Base-by-base conservation (phyloP, 2,113 vertebrate species). In the Grammomys dolichurus region DNA sequence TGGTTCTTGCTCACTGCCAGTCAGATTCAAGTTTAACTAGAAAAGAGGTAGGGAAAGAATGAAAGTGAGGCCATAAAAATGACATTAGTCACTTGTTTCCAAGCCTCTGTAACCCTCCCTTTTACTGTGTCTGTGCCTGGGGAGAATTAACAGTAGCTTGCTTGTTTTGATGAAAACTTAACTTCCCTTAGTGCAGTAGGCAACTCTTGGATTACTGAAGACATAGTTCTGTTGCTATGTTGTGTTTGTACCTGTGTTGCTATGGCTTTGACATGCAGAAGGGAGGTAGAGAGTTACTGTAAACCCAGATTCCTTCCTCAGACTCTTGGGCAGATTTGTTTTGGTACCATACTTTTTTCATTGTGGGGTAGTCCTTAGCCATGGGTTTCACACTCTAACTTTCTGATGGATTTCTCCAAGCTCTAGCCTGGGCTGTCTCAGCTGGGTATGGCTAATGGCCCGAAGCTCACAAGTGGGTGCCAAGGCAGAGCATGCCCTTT, bases 121-220 rank as follows among this genome's bases (percentile, higher is more conserved):
- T 26, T 40, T 36, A 40, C 36, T 4, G 11, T 14, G 20, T 58
- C 54, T 81, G 10, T n/a, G 33, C 54, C 24, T 26, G 54, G 54
- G 22, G 80, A 82, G 22, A 26, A n/a, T 58, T 81, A 54, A 24
- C 20, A 36, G 78, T 22, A 81, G 40, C 51, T 11, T 51, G 36
- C 40, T 91, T 63, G 36, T 92, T 93, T 73, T 81, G 51, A 51
- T 85, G 43, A 58, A 58, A 69, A 54, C 88, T 70, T 86, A 67
- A 58, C 87, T 93, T 94, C 82, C 26, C 54, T 87, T 73, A 10
- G 13, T 40, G 70, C 1, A 36, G 43, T 11, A 92, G 60, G 16
- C 75, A 86, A 82, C 67, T 48, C 17, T 46, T 58, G 90, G 78
- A 13, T 87, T 75, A 60, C 33, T 87, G 31, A 93, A 73, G n/a